Base-by-base conservation (phyloP, 2,797 vertebrate genomes). In the Lutjanus campechanus region DNA sequence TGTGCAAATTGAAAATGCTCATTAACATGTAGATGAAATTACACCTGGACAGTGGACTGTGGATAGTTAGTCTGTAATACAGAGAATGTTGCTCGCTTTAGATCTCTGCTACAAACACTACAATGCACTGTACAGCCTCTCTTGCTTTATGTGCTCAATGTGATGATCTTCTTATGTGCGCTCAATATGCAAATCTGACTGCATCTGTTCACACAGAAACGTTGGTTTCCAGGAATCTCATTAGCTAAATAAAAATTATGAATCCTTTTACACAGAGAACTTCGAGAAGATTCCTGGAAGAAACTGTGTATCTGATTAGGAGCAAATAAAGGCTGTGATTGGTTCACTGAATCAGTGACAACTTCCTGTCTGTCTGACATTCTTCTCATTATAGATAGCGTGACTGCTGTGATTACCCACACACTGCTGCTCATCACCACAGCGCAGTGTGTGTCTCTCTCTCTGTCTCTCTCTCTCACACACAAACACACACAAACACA, bases 391-490 rank as follows among this genome's bases (percentile, higher is more conserved):
- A 88, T 80, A 63, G 69, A 67, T 72, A 71, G 85, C 89, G 40
- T 90, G 88, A 89, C 77, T 66, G 51, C 79, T 68, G 73, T 88
- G 79, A 91, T 92, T 89, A 88, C 63, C 63, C 69, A 78, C 89
- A 87, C 75, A 66, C 80, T 76, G 83, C 84, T 86, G 72, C 88
- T 91, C 88, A 91, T 92, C 85, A 85, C 44, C 20, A 61, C 69
- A 64, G 55, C 29, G 29, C 67, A 67, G 72, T 43, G 44, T 63
- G 11, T 50, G n/a, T 25, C 15, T 17, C 6, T 16, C 46, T 47
- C 11, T 40, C 9, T 61, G 0, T 36, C 29, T 36, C 29, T 36
- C 29, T 36, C 29, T 36, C 29, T 36, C 4, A 43, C 29, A 73
- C 56, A 72, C 64, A 60, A 62, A 67, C 61, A 73, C 43, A 67